These are phyloP conservation scores for Turdus rufiventris DNA, from an alignment of 2,113 vertebrate species.

Conservation along the genomic window DNA sequence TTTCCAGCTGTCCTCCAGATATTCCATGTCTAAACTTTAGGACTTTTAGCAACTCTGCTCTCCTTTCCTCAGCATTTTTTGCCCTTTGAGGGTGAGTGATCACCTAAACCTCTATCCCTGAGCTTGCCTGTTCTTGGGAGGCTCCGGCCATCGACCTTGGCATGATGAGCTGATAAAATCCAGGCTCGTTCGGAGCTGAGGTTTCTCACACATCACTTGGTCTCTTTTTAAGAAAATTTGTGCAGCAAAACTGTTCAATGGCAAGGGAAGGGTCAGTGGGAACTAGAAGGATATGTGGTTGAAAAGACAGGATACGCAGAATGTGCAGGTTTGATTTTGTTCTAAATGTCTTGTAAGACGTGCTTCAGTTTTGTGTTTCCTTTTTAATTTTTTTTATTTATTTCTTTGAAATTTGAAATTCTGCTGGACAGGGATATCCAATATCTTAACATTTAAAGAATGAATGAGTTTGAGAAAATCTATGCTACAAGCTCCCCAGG, in stretches of 20 bases:
- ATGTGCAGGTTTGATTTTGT: neutral
- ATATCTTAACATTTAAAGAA: neutral
- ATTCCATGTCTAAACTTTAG: neutral
- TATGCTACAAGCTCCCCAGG: neutral
- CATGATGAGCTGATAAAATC: neutral
- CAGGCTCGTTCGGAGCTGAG: neutral
- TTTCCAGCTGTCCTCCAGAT: slow-evolving; percentile 41
- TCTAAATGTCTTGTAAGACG: neutral
- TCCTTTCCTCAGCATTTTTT: neutral
- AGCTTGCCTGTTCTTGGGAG: accelerated
- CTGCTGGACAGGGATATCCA: neutral
- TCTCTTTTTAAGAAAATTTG: neutral
- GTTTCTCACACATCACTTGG: neutral
- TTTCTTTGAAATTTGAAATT: neutral
- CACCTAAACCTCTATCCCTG: neutral
- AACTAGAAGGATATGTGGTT: neutral
- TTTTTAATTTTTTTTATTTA: accelerated
- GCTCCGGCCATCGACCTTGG: neutral
- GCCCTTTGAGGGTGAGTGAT: neutral
- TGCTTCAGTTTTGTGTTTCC: neutral
- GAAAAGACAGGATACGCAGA: neutral
- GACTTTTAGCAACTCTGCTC: neutral
- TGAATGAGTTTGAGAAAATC: neutral
- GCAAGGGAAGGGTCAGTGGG: neutral
- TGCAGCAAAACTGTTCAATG: neutral